A percentile compares a stretch with the other conserved stretches of the same genome.
These are phyloP conservation scores for Drosophila prolongata DNA, from an alignment of 2,888 invertebrate species.

Conservation along the genomic window DNA sequence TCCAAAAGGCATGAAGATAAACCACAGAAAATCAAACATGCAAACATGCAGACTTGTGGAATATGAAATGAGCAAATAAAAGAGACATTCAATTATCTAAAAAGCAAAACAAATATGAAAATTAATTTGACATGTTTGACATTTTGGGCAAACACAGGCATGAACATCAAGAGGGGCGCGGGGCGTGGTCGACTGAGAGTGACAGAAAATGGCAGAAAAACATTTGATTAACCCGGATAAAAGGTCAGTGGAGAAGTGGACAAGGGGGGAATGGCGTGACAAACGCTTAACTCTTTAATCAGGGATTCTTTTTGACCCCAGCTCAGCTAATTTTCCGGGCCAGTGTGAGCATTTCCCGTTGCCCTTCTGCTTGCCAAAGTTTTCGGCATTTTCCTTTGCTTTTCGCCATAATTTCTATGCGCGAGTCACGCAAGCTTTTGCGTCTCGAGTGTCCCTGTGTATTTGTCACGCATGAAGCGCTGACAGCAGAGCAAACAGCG, in stretches of 20 bases:
- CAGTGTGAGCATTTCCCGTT: slow-evolving; percentile 50
- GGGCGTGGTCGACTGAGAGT: slow-evolving; percentile 14
- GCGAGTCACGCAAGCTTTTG: slow-evolving; percentile 66
- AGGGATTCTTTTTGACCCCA: slow-evolving; percentile 39
- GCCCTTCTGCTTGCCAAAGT: slow-evolving; percentile 10
- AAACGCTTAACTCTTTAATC: slow-evolving; percentile 77
- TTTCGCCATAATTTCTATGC: slow-evolving; percentile 56
- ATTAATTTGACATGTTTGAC: slow-evolving; percentile 77
- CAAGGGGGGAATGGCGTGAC: slow-evolving; percentile 57
- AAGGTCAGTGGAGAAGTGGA: slow-evolving; percentile 5
- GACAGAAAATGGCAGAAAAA: slow-evolving; percentile 48
- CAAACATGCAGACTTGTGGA: slow-evolving; percentile 13
- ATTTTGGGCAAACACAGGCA: slow-evolving; percentile 64
- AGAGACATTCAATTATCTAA: slow-evolving; percentile 70
- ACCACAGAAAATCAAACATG: slow-evolving; percentile 11
- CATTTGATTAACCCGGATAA: slow-evolving; percentile 55
- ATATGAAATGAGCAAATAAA: slow-evolving; percentile 53
- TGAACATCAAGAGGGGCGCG: slow-evolving; percentile 20
- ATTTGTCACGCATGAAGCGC: slow-evolving; percentile 32
- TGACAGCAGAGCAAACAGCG: slow-evolving; percentile 69
- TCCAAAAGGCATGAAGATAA: slow-evolving; percentile 14
- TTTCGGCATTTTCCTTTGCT: slow-evolving; percentile 19
- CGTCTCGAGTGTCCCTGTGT: slow-evolving; percentile 38
- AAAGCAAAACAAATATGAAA: slow-evolving; percentile 66
- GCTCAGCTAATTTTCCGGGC: slow-evolving; percentile 53